Evolutionary conservation across 2,888 invertebrate genomes (phyloP).

Genomic region (Patella pellucida): DNA sequence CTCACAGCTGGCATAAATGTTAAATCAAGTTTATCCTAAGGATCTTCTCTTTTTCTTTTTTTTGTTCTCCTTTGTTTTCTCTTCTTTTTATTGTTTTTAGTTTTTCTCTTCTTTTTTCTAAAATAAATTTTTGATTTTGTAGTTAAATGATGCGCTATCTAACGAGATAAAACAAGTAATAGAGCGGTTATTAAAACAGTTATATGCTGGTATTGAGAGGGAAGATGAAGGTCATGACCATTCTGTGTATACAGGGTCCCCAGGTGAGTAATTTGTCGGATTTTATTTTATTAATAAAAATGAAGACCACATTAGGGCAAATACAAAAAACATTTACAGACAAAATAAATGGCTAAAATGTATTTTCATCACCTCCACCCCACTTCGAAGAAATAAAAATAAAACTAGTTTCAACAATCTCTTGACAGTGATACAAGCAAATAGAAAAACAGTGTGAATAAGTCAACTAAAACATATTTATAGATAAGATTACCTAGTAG

Average conservation of each 20-base stretch:
- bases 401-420: no score
- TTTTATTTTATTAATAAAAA: no score
- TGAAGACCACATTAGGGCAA: no score
- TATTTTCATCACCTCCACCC: background rate
- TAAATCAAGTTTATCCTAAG: no score
- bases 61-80: background rate
- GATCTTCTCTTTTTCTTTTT: background rate
- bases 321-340: no score
- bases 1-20: no score
- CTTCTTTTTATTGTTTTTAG: background rate
- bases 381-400: background rate
- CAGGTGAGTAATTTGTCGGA: slow-evolving; percentile 70
- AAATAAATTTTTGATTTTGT: background rate
- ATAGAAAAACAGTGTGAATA: no score
- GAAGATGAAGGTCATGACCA: slow-evolving; percentile 73
- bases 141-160: slow-evolving; percentile 22
- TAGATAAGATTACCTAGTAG: no score
- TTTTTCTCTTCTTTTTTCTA: background rate
- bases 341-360: no score
- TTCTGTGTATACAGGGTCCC: slow-evolving; percentile 83
- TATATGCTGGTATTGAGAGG: slow-evolving; percentile 37
- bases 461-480: no score
- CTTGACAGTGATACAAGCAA: no score
- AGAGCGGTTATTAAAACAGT: slow-evolving; percentile 38
- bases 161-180: slow-evolving; percentile 28